phyloP scores from a whole-genome alignment of 2,113 vertebrate species.

The Rostratula benghalensis region DNA sequence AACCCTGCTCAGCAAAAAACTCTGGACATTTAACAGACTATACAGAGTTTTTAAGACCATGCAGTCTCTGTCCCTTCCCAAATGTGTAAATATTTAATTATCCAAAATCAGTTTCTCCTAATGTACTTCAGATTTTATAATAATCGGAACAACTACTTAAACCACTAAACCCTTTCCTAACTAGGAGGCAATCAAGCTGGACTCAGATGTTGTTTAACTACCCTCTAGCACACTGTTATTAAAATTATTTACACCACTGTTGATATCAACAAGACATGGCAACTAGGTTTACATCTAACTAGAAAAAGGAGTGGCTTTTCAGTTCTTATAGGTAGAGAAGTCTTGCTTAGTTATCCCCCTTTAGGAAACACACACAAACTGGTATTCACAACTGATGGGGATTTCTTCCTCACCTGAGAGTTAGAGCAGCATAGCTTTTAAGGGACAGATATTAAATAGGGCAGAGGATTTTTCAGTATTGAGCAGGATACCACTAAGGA shows the following conservation, averaged over 20 bases:
- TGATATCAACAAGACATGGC: not conserved
- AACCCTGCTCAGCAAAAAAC: not conserved
- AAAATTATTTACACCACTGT: slow-evolving; percentile 13
- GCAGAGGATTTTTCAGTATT: not conserved
- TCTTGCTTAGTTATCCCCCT: not conserved
- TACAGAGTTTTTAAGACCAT: not conserved
- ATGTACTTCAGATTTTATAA: not conserved
- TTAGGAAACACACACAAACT: not conserved
- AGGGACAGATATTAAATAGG: not conserved
- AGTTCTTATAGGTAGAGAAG: not conserved
- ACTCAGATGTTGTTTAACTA: not conserved
- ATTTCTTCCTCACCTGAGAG: not conserved
- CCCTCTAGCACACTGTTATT: not conserved
- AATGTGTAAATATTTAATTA: not conserved
- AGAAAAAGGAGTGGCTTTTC: not conserved
- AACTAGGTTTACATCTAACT: not conserved
- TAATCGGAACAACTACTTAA: not conserved
- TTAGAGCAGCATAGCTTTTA: not conserved
- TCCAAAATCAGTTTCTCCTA: not conserved
- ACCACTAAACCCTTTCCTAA: not conserved
- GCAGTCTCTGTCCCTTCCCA: not conserved
- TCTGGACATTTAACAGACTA: not conserved
- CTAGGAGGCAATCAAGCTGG: not conserved
- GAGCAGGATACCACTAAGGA: not conserved
- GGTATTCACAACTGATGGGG: not conserved